Base-by-base conservation (phyloP, 1,140 invertebrate species). In the Trissolcus basalis region DNA sequence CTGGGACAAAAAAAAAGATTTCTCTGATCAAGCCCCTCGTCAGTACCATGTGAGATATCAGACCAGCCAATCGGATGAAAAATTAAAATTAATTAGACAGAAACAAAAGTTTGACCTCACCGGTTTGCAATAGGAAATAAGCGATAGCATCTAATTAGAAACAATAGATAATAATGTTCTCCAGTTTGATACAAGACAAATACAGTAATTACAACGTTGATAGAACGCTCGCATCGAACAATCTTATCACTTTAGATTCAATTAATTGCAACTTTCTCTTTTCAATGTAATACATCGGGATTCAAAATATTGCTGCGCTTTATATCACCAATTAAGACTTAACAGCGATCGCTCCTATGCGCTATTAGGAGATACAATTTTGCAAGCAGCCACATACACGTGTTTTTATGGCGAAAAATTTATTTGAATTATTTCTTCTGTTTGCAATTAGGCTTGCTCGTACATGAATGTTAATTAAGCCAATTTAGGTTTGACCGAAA, bases 251-350 rank as follows among this genome's bases (percentile, higher is more conserved):
- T 9, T 7, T 43, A 54, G 44, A 60, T 70, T 61, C 55, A 70
- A 70, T 61, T 70, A 61, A 70, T 69, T 55, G 56, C 19, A 49
- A 70, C 67, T 70, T 70, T 70, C 67, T 60, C 56, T 55, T 53
- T 60, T 19, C 33, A 8, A 19, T 41, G 41, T 48, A 49, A 19
- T 54, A 48, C 43, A 45, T 10, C n/a, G 19, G 14, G 19, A 36
- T 39, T 19, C 16, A 68, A 58, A 68, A 36, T 49, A 14, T 36
- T 32, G 9, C 35, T 16, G 39, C 16, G 11, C 43, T 68, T 59
- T 44, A 15, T 36, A 13, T 33, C 11, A n/a, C 41, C 15, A 68
- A 68, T 58, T 68, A 68, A 68, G 51, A 48, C 27, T 68, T 43
- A 53, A 45, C 48, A 27, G 14, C 48, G 47, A 32, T 59, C 45